Evolutionary conservation across 2,113 vertebrate genomes (phyloP).

Genomic region (Paraplagusia blochii): DNA sequence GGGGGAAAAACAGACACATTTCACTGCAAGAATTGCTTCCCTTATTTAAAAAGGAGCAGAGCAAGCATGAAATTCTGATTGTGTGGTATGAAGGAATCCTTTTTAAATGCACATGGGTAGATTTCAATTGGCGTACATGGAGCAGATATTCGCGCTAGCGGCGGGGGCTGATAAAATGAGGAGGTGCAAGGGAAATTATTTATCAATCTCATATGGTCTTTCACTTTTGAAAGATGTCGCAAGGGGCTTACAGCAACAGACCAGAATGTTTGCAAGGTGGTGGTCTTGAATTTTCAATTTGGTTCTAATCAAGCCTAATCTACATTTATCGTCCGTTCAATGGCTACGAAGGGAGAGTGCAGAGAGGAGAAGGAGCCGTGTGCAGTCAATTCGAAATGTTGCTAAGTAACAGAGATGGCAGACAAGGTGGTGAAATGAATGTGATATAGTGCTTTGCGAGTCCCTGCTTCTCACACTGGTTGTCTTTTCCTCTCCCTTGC

Average conservation of each 20-base stretch:
- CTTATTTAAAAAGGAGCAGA: too few species aligned
- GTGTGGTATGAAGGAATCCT: too few species aligned
- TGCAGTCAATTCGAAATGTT: constrained; percentile 76
- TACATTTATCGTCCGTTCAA: constrained; percentile 64
- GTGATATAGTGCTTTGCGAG: constrained; percentile 68
- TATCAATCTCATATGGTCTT: constrained; percentile 66
- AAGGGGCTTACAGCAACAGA: constrained; percentile 62
- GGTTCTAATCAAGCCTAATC: constrained; percentile 71
- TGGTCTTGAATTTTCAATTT: constrained; percentile 71
- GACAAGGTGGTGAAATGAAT: constrained; percentile 69
- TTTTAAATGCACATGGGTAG: constrained; percentile 24
- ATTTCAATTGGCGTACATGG: constrained; percentile 39
- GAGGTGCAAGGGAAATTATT: constrained; percentile 67
- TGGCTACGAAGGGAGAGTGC: constrained; percentile 51
- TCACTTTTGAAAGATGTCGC: constrained; percentile 64
- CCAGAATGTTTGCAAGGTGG: constrained; percentile 72
- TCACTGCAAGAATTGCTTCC: neutral
- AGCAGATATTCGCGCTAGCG: constrained; percentile 33
- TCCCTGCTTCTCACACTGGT: constrained; percentile 63
- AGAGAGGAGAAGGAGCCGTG: constrained; percentile 57
- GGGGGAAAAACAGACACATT: constrained; percentile 7
- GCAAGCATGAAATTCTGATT: constrained; percentile 20
- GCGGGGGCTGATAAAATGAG: constrained; percentile 59
- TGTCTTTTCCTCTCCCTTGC: constrained; percentile 29
- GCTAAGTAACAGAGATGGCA: constrained; percentile 73